Conservation (phyloP, 2,113 vertebrate genomes). For the Gadus macrocephalus region DNA sequence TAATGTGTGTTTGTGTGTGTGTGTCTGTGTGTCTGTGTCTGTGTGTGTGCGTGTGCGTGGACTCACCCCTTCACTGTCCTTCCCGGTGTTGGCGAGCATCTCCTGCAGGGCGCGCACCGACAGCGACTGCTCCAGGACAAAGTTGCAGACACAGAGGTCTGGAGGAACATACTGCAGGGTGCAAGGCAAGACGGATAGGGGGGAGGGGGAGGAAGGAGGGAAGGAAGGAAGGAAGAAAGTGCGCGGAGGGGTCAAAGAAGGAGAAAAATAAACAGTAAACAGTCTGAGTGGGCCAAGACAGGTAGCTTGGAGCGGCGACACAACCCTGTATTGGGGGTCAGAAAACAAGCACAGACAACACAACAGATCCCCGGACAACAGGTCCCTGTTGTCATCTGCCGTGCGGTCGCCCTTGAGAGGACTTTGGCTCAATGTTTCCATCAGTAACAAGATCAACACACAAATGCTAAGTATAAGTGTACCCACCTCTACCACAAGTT, state of each 20-base stretch:
- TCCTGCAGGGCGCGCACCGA: constrained; percentile 96
- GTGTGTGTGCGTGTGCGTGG: neutral
- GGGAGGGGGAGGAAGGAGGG: no score
- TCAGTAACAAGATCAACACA: no score
- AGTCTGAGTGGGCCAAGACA: constrained; percentile 8
- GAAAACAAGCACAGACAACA: constrained; percentile 1
- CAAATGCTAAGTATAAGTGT: no score
- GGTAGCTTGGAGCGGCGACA: constrained; percentile 4
- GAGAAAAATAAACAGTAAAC: constrained; percentile 14
- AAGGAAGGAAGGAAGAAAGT: neutral
- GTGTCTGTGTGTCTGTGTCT: neutral
- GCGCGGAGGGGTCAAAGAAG: neutral
- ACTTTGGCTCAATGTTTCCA: no score
- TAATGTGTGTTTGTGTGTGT: neutral
- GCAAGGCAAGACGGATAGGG: no score
- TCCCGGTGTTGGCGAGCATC: constrained; percentile 89
- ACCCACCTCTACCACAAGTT: no score
- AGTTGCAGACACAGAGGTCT: constrained; percentile 93
- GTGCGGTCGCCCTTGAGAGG: no score
- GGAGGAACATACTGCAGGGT: constrained; percentile 87
- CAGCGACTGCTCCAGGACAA: constrained; percentile 92
- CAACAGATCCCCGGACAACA: no score
- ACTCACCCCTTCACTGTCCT: constrained; percentile 88
- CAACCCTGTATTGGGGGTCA: neutral
- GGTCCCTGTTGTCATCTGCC: no score